Base-by-base conservation (phyloP, 92 coral and sea anemone species). In the Plumapathes pennacea region DNA sequence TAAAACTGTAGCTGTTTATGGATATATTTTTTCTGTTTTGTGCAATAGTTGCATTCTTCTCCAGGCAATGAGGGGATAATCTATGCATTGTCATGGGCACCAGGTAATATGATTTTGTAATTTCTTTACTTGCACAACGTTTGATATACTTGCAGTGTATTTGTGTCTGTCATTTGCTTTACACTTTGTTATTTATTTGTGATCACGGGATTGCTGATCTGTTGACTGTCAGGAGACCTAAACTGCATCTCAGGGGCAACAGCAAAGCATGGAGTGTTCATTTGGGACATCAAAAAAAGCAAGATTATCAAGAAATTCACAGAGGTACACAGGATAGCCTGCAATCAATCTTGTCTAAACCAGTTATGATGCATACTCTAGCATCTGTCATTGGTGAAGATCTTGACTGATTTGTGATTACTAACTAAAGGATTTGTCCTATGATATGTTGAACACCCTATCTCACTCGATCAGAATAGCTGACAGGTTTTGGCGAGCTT, bases 1-100 rank as follows among this genome's bases (percentile, higher is more conserved):
- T n/a, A n/a, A n/a, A n/a, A n/a, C n/a, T n/a, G n/a, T n/a, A n/a
- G n/a, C n/a, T n/a, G n/a, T n/a, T n/a, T n/a, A n/a, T n/a, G n/a
- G n/a, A n/a, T n/a, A n/a, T n/a, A n/a, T n/a, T n/a, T n/a, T n/a
- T n/a, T 24, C 36, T 26, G 13, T 10, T 57, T 20, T 18, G 39
- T 10, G 3, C 1, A 12, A 25, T 25, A 92, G 98, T 89, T 92
- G 27, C 90, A 92, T 45, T 76, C 85, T 12, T 84, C 96, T 2
- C 91, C 96, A 30, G 98, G 98, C 20, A 92, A 92, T 75, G 98
- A 92, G 62, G 98, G 98, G 14, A 89, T 92, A 32, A 92, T 92
- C 23, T 92, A 92, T 54, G 90, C 98, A 13, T 74, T 92, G 38
- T 80, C 96, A 1, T 92, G 98, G 98, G 83, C 94, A n/a, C 98